Conservation (phyloP, 2,113 vertebrate genomes). For the Gymnocephalus cernua region DNA sequence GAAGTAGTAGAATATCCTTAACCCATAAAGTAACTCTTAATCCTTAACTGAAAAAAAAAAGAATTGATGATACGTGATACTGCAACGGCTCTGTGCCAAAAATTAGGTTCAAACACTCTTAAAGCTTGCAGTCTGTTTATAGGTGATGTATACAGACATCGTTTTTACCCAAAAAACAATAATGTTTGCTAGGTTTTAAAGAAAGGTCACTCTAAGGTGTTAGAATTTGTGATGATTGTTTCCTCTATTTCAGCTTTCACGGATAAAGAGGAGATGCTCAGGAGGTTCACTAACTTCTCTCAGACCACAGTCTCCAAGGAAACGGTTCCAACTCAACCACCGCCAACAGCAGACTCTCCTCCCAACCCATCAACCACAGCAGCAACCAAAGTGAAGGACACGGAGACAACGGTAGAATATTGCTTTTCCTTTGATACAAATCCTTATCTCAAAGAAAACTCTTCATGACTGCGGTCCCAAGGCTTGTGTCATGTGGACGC, state of each 20-base stretch:
- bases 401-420: conserved; percentile 36
- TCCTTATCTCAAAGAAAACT: background rate
- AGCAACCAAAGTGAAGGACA: conserved; percentile 41
- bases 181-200: background rate
- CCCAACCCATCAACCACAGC: conserved; percentile 46
- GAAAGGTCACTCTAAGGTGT: background rate
- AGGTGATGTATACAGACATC: background rate
- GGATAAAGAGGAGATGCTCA: background rate
- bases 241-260: conserved; percentile 19
- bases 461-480: background rate
- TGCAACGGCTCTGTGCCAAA: background rate
- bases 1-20: background rate
- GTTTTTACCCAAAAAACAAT: background rate
- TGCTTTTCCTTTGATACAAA: background rate
- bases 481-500: no score
- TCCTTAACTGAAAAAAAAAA: background rate
- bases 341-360: conserved; percentile 36
- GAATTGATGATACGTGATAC: background rate
- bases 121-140: background rate
- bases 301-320: conserved; percentile 18
- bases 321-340: conserved; percentile 15
- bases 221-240: background rate
- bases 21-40: background rate
- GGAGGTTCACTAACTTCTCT: conserved; percentile 32
- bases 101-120: background rate